phyloP scores from a whole-genome alignment of 2,797 vertebrate species.

The Callimico goeldii region DNA sequence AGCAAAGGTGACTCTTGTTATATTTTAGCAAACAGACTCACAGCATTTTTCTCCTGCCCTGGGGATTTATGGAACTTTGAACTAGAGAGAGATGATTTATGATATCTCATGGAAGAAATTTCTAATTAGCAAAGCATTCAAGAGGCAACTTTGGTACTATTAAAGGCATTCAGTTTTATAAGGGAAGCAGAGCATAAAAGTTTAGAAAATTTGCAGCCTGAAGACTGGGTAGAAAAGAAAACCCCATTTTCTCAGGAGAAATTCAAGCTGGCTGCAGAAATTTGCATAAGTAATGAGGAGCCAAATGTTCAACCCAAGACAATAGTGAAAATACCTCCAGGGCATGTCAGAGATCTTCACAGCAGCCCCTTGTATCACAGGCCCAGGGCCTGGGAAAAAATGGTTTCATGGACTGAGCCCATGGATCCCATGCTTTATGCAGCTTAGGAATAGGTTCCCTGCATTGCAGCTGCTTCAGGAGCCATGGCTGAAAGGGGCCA shows the following conservation, averaged over 20 bases:
- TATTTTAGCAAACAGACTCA: background rate
- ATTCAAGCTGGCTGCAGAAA: background rate
- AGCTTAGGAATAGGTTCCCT: background rate
- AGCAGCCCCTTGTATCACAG: background rate
- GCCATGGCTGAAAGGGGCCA: background rate
- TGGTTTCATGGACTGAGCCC: background rate
- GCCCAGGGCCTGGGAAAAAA: background rate
- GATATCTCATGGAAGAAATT: background rate
- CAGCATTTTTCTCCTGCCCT: background rate
- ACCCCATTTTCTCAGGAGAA: background rate
- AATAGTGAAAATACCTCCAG: background rate
- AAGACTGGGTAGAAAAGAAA: background rate
- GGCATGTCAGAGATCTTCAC: background rate
- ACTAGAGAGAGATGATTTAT: background rate
- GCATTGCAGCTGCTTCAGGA: background rate
- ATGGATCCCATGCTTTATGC: too few species aligned
- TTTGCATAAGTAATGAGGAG: background rate
- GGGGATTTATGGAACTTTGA: background rate
- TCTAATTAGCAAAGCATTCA: background rate
- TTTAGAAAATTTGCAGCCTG: background rate
- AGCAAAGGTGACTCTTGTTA: background rate
- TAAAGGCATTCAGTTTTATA: background rate
- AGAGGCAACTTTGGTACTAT: background rate
- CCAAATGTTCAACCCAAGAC: background rate
- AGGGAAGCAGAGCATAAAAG: background rate